These are phyloP conservation scores for Mionectes olivaceus DNA, from an alignment of 2,797 vertebrate genomes.

Conservation along the genomic window DNA sequence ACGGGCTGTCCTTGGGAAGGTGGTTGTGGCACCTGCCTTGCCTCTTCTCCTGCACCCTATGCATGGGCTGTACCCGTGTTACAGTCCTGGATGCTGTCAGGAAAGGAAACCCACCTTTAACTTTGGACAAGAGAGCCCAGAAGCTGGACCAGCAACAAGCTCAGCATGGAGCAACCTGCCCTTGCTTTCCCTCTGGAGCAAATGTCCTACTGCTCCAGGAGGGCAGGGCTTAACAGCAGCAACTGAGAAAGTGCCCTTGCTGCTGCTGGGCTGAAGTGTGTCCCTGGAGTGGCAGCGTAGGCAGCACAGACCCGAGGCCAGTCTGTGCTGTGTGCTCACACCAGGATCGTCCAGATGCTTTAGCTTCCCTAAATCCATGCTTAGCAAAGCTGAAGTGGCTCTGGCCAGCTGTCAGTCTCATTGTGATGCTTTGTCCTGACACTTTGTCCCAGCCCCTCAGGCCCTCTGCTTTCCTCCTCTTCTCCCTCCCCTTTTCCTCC, in stretches of 20 bases:
- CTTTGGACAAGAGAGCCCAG: not conserved
- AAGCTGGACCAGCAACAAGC: not conserved
- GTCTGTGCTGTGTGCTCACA: not conserved
- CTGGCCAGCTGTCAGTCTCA: not conserved
- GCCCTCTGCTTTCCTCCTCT: not conserved
- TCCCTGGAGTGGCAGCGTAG: not conserved
- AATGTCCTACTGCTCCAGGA: fast-evolving
- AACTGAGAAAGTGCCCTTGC: not conserved
- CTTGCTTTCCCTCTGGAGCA: not conserved
- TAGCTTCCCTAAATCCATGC: not conserved
- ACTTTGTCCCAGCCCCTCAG: not conserved
- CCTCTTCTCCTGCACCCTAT: not conserved
- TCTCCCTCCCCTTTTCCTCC: not conserved
- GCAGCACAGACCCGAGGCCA: not conserved
- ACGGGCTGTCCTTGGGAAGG: not conserved
- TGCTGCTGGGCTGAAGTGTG: not conserved
- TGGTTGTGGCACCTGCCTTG: not conserved
- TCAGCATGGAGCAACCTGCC: fast-evolving
- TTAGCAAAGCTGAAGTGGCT: not conserved
- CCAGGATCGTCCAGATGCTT: not conserved
- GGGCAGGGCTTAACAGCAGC: not conserved
- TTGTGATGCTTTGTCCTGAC: fast-evolving
- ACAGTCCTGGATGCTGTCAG: not conserved
- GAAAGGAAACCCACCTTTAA: not conserved
- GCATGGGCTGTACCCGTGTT: fast-evolving